Evolutionary conservation across 1,140 invertebrate species (phyloP).

Genomic region (Ephestia elutella): DNA sequence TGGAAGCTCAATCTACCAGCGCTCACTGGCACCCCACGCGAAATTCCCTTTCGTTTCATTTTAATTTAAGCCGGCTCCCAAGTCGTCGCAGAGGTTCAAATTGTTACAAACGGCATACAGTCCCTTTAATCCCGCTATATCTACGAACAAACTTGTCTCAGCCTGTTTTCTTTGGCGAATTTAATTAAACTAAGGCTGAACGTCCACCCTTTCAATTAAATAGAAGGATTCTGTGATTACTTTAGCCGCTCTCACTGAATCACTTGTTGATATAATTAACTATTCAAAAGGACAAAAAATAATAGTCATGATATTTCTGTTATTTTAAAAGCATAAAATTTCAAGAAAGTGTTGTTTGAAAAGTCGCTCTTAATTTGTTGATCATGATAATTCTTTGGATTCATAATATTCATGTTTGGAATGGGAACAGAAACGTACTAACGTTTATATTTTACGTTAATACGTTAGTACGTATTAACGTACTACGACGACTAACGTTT

Average conservation of each 20-base stretch:
- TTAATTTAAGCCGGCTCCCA: constrained; percentile 1
- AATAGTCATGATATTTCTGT: no score
- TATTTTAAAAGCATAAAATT: no score
- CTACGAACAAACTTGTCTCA: background rate
- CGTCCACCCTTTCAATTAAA: background rate
- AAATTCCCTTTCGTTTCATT: constrained; percentile 4
- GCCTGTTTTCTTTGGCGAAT: constrained; percentile 1
- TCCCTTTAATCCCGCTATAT: constrained; percentile 1
- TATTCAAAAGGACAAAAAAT: no score
- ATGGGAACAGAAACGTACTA: no score
- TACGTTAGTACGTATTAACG: no score
- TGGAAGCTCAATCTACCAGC: no score
- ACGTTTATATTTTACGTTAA: no score
- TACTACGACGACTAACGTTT: no score
- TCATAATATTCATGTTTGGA: no score
- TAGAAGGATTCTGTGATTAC: background rate
- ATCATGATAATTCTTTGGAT: no score
- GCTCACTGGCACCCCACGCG: background rate
- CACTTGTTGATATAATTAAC: background rate
- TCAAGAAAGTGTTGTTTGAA: no score
- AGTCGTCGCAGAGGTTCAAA: background rate
- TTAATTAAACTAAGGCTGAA: background rate
- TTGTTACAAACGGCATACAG: constrained; percentile 7
- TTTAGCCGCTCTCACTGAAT: background rate
- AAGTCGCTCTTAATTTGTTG: no score